Evolutionary conservation across 37 sponge, comb jelly and placozoan species (phyloP), one percentile per base, ranked within the genome.

Genomic region (Ianthella basta): DNA sequence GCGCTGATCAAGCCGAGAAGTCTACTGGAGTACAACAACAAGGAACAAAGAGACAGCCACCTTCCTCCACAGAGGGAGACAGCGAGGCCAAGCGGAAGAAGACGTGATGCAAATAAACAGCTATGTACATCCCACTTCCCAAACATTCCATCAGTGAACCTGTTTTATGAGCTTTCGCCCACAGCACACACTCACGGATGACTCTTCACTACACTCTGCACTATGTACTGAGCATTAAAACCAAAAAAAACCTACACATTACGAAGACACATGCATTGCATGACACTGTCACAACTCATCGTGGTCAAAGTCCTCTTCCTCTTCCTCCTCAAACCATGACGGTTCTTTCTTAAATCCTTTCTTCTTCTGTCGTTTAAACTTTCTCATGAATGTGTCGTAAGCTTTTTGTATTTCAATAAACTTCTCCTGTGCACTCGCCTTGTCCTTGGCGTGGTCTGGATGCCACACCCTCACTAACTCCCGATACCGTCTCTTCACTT

Each of bases 401-500:
- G 97, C 97, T 50, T 89, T 64, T 12, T 97, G 64, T 57, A 94
- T 79, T 54, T 90, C 89, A 41, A 97, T 94, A 34, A 94, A 92
- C 75, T 79, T 89, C 16, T 97, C 85, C 50, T 86, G 85, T 13
- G 94, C 89, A 29, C 40, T 14, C 10, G 15, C 56, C 60, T 88
- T 88, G 8, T 79, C 82, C 34, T 29, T 10, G 25, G 91, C 83
- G 19, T 84, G 85, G 66, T 97, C 97, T 12, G 97, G 97, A 79
- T 97, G 94, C 94, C 90, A 97, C 55, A 84, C 40, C 64, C 60
- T 75, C 13, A 85, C 90, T 29, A 91, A 41, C 54, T 82, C 69
- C 15, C 83, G 59, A 72, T 94, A 97, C 34, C 84, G 27, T 16
- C 34, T 60, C 59, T 82, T 89, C 32, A 97, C 65, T 39, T 94